Base-by-base conservation (phyloP, 2,888 invertebrate genomes). In the Maniola hyperantus region DNA sequence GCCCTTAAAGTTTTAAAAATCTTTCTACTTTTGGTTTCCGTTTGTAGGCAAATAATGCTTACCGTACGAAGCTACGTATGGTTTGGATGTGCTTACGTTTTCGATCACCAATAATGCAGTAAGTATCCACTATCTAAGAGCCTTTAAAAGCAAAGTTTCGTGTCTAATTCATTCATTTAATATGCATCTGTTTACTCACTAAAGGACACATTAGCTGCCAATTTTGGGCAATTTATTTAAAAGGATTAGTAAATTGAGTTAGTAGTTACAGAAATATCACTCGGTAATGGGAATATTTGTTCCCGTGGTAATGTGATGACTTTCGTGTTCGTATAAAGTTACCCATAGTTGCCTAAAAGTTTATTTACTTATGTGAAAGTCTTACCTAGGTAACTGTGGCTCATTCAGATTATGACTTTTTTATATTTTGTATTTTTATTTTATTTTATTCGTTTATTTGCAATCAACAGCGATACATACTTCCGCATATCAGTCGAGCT, bases 141-240 rank as follows among this genome's bases (percentile, higher is more conserved):
- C 18, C n/a, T 50, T 50, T 50, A 8, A 50, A 50, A 50, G 18
- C 20, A 20, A 50, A 50, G 50, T 50, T 20, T 18, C 4, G 4
- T 18, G 48, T 18, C 10, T 50, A 50, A 20, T 50, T 50, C 6
- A 50, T 50, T 54, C 7, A 36, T 36, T 26, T 26, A 26, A 54
- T 34, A 54, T 15, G 54, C 54, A 54, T 54, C 26, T 34, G 36
- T 54, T 36, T 15, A 34, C 54, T 15, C n/a, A 33, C 51, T 26
- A 10, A 33, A 51, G 13, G n/a, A n/a, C n/a, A 33, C 51, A 33
- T 33, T 51, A 53, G 7, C 53, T 34, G 33, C 53, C 33, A 33
- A 13, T n/a, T 6, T 18, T 20, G 50, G 5, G 50, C 11, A 36
- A 54, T 54, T 15, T n/a, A 54, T 54, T 7, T n/a, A n/a, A n/a